Conservation (phyloP, 1,140 invertebrate genomes). For the Neodiprion virginianus region DNA sequence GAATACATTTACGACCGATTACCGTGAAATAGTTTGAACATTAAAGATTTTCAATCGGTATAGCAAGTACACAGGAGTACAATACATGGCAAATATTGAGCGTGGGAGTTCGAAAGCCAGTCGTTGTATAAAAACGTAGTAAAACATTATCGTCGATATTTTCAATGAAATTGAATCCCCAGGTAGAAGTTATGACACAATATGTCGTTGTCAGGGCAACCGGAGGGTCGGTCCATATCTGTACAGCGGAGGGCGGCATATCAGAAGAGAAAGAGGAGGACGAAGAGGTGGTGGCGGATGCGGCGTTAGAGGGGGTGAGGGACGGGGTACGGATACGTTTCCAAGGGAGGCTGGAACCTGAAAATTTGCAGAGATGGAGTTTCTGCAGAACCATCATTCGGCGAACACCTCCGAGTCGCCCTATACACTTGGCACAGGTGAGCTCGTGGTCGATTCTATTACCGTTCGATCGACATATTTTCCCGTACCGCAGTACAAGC, state of each 20-base stretch:
- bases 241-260: constrained; percentile 35
- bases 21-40: too few species aligned
- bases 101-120: too few species aligned
- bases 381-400: constrained; percentile 61
- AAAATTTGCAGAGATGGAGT: constrained; percentile 62
- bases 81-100: too few species aligned
- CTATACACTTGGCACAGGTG: constrained; percentile 58
- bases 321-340: constrained; percentile 46
- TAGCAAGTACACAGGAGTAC: too few species aligned
- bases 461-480: background rate
- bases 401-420: constrained; percentile 59
- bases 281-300: constrained; percentile 25
- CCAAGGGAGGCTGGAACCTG: constrained; percentile 47
- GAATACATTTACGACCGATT: too few species aligned
- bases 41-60: too few species aligned
- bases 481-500: background rate
- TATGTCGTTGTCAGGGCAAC: constrained; percentile 53
- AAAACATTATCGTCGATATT: background rate
- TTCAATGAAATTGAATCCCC: background rate
- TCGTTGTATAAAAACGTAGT: too few species aligned
- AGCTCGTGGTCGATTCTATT: constrained; percentile 17
- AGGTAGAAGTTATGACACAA: background rate
- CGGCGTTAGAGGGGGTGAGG: constrained; percentile 37
- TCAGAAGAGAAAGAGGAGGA: constrained; percentile 17
- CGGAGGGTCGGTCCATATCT: constrained; percentile 58